A percentile compares a stretch with the other conserved stretches of the same genome.
These are phyloP conservation scores for Creontiades dilutus DNA, from an alignment of 2,888 invertebrate species.

Conservation along the genomic window DNA sequence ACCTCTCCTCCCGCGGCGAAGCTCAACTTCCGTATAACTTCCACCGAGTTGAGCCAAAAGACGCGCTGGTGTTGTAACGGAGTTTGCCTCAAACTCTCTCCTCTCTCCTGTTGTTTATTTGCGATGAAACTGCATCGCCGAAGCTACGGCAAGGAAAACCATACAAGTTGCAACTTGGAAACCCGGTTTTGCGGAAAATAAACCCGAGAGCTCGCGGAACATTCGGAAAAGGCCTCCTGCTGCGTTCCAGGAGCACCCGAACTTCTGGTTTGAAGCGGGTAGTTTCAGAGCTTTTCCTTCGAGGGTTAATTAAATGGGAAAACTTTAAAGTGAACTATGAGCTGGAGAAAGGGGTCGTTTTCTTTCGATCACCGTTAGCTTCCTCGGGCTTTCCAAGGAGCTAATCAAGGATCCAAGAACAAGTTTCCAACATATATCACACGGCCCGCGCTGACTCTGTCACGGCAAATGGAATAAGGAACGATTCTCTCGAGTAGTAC, in stretches of 20 bases:
- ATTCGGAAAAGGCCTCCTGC: slow-evolving; percentile 18
- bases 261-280: slow-evolving; percentile 33
- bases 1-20: slow-evolving; percentile 44
- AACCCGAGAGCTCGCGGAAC: slow-evolving; percentile 20
- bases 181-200: slow-evolving; percentile 11
- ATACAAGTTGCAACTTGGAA: slow-evolving; percentile 61
- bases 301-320: slow-evolving; percentile 44
- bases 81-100: neutral
- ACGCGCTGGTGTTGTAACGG: slow-evolving; percentile 13
- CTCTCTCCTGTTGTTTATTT: slow-evolving; percentile 53
- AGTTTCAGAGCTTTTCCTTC: slow-evolving; percentile 28
- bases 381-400: neutral
- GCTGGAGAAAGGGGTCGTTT: neutral
- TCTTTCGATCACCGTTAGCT: slow-evolving; percentile 32
- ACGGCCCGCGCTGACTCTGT: neutral
- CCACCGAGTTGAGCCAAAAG: slow-evolving; percentile 14
- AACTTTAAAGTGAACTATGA: slow-evolving; percentile 57
- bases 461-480: neutral
- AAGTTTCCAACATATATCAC: neutral
- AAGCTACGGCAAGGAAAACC: slow-evolving; percentile 32
- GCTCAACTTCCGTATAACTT: slow-evolving; percentile 55
- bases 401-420: neutral
- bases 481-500: too few species aligned
- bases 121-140: slow-evolving; percentile 58
- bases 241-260: neutral